phyloP scores from a whole-genome alignment of 2,113 vertebrate species.

The Nycticryphes semicollaris region DNA sequence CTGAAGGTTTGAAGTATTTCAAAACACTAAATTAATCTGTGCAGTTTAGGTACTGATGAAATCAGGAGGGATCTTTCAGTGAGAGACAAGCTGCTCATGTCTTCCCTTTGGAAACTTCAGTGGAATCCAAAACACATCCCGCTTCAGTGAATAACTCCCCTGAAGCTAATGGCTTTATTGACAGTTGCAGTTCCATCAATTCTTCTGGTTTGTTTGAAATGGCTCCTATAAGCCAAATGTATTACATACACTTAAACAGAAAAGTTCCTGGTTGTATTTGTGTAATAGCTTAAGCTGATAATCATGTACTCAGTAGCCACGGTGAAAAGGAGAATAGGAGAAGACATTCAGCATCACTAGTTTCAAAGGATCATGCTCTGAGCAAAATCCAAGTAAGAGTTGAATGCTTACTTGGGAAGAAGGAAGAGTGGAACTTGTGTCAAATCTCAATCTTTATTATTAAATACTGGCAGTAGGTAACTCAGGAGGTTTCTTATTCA shows the following conservation, averaged over 20 bases:
- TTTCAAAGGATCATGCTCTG: not conserved
- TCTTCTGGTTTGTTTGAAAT: conserved; percentile 10
- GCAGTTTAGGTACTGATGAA: not conserved
- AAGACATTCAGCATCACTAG: not conserved
- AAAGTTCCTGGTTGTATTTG: not conserved
- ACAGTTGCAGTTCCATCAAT: not conserved
- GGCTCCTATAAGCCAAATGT: not conserved
- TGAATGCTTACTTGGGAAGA: not conserved
- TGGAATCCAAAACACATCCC: not conserved
- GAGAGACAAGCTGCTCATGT: not conserved
- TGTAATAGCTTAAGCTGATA: not conserved
- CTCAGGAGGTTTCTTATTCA: not conserved
- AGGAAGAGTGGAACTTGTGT: not conserved
- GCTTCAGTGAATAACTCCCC: not conserved
- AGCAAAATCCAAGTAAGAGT: not conserved
- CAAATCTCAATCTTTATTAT: not conserved
- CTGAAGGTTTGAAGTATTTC: not conserved
- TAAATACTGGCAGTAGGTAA: not conserved
- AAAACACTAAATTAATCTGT: not conserved
- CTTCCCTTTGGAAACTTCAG: not conserved
- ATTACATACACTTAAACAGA: not conserved
- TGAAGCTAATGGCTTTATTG: conserved; percentile 24
- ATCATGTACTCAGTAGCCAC: not conserved
- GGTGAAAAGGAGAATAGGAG: not conserved
- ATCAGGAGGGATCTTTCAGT: not conserved